Evolutionary conservation across 2,888 invertebrate genomes (phyloP), one percentile per base, ranked within the genome.

Genomic region (Amiota communis): DNA sequence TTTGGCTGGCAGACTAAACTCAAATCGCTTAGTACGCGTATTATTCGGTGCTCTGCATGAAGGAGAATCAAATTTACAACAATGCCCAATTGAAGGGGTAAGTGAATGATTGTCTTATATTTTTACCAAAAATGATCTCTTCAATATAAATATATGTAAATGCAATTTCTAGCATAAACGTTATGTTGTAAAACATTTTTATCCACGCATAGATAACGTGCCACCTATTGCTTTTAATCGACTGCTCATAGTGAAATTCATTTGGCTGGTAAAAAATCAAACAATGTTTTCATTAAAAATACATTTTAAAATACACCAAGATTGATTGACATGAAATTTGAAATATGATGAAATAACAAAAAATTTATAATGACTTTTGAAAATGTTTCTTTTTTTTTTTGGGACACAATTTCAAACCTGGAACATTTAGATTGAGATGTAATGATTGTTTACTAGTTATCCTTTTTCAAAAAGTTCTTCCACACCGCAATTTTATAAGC

Each of bases 11-110:
- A 68, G 23, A 47, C 11, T 23, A 8, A 20, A 51, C 23, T 59
- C 63, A 53, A 63, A 69, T 69, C 69, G 72, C 46, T n/a, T 69
- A 8, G 17, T 69, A 48, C 46, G 48, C 10, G 47, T 53, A 6
- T 13, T 69, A 2, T 3, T 20, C 12, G 10, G 61, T n/a, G 17
- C 53, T 15, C 12, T 72, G 13, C 72, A 17, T 12, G 53, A 63
- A 49, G 72, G 72, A 17, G 12, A 53, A 1, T n/a, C 68, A 8
- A 20, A 36, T 49, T 46, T 72, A 57, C 69, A 47, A 23, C 47
- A 51, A 8, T 72, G 72, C 64, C 69, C 72, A 2, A 6, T 63
- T 12, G 17, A 4, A 46, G 69, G 36, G 53, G 69, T 72, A 56
- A 72, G 72, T 72, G 53, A 51, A 36, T 36, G 36, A 36, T 36